Base-by-base conservation (phyloP, 2,888 invertebrate species). In the Itoplectis maculator region DNA sequence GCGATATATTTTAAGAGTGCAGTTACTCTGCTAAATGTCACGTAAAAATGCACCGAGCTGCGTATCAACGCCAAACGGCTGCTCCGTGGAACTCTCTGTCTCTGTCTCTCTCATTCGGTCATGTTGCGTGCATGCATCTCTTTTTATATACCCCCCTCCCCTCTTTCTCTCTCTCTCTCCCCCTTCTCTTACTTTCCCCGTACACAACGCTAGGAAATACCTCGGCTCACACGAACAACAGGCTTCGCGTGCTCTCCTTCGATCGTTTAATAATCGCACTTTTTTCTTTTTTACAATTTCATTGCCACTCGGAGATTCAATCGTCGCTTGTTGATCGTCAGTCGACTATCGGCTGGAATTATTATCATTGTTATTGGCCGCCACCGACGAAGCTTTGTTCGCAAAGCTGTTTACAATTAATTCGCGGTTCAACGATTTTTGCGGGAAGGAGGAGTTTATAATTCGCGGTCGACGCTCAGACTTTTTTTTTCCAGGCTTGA, bases 1-100 rank as follows among this genome's bases (percentile, higher is more conserved):
- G 45, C 54, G 72, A 81, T 73, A 81, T 81, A 81, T 81, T 78
- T 81, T 66, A 61, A 78, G 77, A 77, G 47, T 75, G 63, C 56
- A 65, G 70, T 78, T 49, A 51, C 51, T 37, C 61, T 29, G 72
- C 40, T 68, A 74, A 81, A 74, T 78, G 77, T 72, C 81, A 81
- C 77, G 81, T 73, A 81, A 81, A 74, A 73, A 74, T 80, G 68
- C 65, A 75, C 49, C 20, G 23, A 68, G 59, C 29, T 40, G 15
- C 35, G 51, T 72, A 72, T 63, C 42, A 72, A 65, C 49, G 69
- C 8, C 15, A 37, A 51, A 47, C 47, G 59, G 45, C 23, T 15
- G 11, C 61, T 40, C 59, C 15, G 20, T 20, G 15, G 49, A 40
- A 20, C 56, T 54, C 6, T 45, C 79, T 40, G 23, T 73, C 37